Base-by-base conservation (phyloP, 2,888 invertebrate species). In the Heterodera filipjevi region DNA sequence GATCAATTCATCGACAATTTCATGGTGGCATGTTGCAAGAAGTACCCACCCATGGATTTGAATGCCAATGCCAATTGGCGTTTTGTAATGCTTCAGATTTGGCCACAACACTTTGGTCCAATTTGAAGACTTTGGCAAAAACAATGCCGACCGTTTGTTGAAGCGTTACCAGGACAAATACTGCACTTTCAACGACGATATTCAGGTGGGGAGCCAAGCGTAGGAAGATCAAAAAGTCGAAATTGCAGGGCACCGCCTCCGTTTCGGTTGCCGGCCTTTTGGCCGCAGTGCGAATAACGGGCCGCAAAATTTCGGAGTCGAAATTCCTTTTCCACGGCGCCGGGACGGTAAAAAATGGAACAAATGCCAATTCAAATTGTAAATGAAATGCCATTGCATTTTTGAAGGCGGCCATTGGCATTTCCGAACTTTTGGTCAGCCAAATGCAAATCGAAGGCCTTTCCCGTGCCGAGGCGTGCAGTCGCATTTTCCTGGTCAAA, bases 161-260 rank as follows among this genome's bases (percentile, higher is more conserved):
- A 93, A 93, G 87, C 95, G 94, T 90, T 99, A 98, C 91, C 93
- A 95, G 66, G 92, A 94, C 86, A 90, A 92, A 87, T 94, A 94
- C 90, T 98, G 97, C 90, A 96, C 95, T 19, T 99, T 99, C 91
- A 99, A 99, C 91, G 99, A 99, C 90, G 99, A 99, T 90, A 99
- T 99, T 89, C 97, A 99, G 90, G 75, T 75, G 30, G 22, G 3
- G 10, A 16, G 39, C 39, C n/a, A 74, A n/a, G 32, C 19, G 10
- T 27, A 10, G 32, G 12, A 39, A 39, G 39, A 10, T 6, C 39
- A 6, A 39, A 39, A 39, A 39, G 39, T 39, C 46, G 27, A 32
- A 64, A 44, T 73, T 44, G 12, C 22, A 75, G 75, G 96, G 96
- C 89, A 96, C 97, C 6, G 98, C 99, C 3, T 92, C 95, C 8